These are phyloP conservation scores for Dryadula phaetusa DNA, from an alignment of 2,888 invertebrate genomes.

Conservation along the genomic window DNA sequence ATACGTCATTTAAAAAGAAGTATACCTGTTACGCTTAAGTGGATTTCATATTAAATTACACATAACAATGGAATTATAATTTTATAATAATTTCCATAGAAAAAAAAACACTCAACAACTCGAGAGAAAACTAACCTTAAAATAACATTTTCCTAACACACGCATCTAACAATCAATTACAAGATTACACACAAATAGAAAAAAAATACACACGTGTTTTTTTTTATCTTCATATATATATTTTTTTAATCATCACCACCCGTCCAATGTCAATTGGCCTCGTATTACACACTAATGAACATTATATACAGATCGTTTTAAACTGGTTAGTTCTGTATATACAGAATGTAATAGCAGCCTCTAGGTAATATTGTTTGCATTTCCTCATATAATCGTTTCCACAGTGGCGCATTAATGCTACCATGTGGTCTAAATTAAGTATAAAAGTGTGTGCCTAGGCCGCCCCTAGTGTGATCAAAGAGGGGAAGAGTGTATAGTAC, in stretches of 20 bases:
- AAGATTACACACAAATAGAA: slow-evolving; percentile 10
- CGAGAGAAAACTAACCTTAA: neutral
- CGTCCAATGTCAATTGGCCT: neutral
- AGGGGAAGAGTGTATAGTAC: slow-evolving; percentile 37
- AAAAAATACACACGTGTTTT: slow-evolving; percentile 4
- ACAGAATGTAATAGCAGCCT: neutral
- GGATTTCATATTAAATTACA: slow-evolving; percentile 5
- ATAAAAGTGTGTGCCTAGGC: slow-evolving; percentile 63
- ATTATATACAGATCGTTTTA: neutral
- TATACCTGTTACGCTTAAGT: neutral
- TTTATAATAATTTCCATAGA: neutral
- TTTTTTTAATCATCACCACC: slow-evolving; percentile 7
- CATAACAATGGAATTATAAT: neutral
- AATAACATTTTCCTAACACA: neutral
- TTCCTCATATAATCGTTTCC: slow-evolving; percentile 47
- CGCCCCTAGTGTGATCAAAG: slow-evolving; percentile 61
- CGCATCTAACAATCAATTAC: slow-evolving; percentile 16
- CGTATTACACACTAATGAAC: neutral
- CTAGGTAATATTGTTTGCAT: slow-evolving; percentile 43
- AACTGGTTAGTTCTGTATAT: neutral
- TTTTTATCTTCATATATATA: neutral
- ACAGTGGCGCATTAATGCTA: slow-evolving; percentile 60
- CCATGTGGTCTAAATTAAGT: slow-evolving; percentile 71
- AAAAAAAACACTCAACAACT: neutral
- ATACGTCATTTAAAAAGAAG: neutral